These are phyloP conservation scores for Caenorhabditis sinica DNA, from an alignment of 2,888 invertebrate genomes.

Conservation along the genomic window DNA sequence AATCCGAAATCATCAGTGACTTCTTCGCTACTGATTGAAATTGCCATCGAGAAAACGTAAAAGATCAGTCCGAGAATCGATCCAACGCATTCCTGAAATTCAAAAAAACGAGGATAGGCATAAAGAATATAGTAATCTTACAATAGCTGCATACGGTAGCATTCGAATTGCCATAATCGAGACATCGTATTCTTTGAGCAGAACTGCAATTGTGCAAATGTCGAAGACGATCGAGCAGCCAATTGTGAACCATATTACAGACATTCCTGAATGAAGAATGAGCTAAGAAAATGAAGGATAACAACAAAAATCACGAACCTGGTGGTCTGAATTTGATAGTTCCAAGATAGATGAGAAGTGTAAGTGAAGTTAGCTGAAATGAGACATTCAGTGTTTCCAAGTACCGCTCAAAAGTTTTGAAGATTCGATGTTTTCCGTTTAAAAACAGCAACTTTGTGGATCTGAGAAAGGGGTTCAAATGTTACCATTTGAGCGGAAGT, in stretches of 20 bases:
- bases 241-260: slow-evolving; percentile 64
- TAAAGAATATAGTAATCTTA: neutral
- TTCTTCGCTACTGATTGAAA: slow-evolving; percentile 60
- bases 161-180: slow-evolving; percentile 58
- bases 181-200: slow-evolving; percentile 60
- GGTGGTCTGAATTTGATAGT: slow-evolving; percentile 61
- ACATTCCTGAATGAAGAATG: slow-evolving; percentile 56
- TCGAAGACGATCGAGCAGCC: slow-evolving; percentile 57
- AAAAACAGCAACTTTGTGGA: no score
- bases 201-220: slow-evolving; percentile 50
- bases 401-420: no score
- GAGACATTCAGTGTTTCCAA: neutral
- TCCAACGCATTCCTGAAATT: slow-evolving; percentile 53
- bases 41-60: slow-evolving; percentile 48
- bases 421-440: no score
- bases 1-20: slow-evolving; percentile 56
- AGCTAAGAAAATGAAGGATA: neutral
- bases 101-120: neutral
- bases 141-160: slow-evolving; percentile 62
- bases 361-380: slow-evolving; percentile 38
- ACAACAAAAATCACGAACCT: slow-evolving; percentile 17
- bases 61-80: slow-evolving; percentile 48
- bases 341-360: slow-evolving; percentile 51
- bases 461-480: no score
- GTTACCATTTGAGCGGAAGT: no score